phyloP scores from a whole-genome alignment of 92 coral and sea anemone genomes.

The Siderastrea siderea region DNA sequence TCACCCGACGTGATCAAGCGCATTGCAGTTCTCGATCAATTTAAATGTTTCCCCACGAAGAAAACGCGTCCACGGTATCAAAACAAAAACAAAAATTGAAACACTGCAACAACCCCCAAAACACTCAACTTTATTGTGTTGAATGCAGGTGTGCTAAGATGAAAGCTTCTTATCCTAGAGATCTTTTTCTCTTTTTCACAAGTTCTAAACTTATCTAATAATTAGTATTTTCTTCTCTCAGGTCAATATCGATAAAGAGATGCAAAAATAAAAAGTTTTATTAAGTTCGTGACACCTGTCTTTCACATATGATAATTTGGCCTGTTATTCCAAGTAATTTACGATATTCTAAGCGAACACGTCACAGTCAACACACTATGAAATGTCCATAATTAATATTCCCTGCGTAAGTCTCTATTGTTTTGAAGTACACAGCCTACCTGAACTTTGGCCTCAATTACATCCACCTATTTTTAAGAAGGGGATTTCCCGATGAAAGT shows the following conservation, averaged over 20 bases:
- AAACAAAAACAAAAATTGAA: background rate
- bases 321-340: background rate
- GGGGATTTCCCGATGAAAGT: background rate
- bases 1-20: background rate
- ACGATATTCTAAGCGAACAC: background rate
- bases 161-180: background rate
- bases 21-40: background rate
- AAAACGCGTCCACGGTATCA: background rate
- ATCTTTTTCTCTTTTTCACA: background rate
- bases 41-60: background rate
- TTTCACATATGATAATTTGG: background rate
- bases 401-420: background rate
- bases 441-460: background rate
- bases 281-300: conserved; percentile 23
- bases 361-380: background rate
- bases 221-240: conserved; percentile 1
- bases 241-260: background rate
- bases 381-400: background rate
- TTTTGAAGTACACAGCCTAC: background rate
- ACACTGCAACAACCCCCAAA: too few species aligned
- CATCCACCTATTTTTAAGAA: background rate
- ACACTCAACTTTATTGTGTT: background rate
- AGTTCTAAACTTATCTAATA: background rate
- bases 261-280: background rate
- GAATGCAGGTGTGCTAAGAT: background rate